These are phyloP conservation scores for Corythornis madagascariensis DNA, from an alignment of 2,113 vertebrate species.

Conservation along the genomic window DNA sequence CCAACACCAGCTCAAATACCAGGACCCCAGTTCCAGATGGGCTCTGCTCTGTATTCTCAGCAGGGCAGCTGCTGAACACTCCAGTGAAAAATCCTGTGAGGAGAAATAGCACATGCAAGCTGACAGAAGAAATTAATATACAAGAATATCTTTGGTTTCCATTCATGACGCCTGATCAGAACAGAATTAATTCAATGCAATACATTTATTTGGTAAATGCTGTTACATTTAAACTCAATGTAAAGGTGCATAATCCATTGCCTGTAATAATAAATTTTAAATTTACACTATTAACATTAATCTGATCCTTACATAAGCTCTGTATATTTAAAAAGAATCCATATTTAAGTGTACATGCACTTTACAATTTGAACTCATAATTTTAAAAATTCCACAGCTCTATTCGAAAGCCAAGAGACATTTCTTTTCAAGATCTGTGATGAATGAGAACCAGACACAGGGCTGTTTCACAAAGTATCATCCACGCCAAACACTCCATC, in stretches of 20 bases:
- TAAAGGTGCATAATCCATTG: not conserved
- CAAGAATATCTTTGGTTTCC: not conserved
- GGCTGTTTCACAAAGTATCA: not conserved
- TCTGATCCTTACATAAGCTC: not conserved
- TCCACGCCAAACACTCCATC: slow-evolving; percentile 24
- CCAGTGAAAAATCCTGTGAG: not conserved
- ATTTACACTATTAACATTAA: not conserved
- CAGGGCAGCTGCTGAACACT: not conserved
- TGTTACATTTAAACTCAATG: not conserved
- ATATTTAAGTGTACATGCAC: not conserved
- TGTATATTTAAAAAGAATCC: not conserved
- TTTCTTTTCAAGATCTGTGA: slow-evolving; percentile 15
- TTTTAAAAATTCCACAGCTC: not conserved
- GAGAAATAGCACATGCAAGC: not conserved
- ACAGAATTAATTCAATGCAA: not conserved
- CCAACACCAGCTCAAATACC: not conserved
- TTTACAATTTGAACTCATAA: not conserved
- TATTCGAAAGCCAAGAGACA: slow-evolving; percentile 9
- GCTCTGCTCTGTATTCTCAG: not conserved
- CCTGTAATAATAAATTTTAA: not conserved
- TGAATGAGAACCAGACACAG: slow-evolving; percentile 32
- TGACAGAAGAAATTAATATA: not conserved
- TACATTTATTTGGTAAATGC: not conserved
- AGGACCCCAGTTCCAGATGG: not conserved
- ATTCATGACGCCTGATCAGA: not conserved